phyloP scores from a whole-genome alignment of 2,888 invertebrate species.

The Philaethria dido region DNA sequence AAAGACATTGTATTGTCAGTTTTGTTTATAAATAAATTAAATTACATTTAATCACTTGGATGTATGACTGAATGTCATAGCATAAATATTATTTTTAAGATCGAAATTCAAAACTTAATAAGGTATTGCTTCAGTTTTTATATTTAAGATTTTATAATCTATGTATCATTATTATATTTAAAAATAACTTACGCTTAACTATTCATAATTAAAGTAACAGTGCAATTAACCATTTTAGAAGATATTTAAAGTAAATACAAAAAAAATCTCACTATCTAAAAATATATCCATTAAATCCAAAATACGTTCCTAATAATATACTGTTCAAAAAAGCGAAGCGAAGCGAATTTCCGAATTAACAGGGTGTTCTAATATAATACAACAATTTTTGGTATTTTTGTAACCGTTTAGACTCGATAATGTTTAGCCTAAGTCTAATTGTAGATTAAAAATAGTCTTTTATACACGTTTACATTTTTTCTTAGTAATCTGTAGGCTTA shows the following conservation, averaged over 20 bases:
- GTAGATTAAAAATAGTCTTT: constrained; percentile 9
- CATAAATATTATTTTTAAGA: not conserved
- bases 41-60: not conserved
- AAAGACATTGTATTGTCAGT: too few species aligned
- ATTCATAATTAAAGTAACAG: not conserved
- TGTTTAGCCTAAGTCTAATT: constrained; percentile 5
- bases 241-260: not conserved
- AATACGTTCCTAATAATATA: constrained; percentile 27
- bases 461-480: constrained; percentile 7
- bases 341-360: constrained; percentile 22
- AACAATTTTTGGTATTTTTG: constrained; percentile 24
- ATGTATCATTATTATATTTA: constrained; percentile 3
- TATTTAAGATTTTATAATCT: constrained; percentile 10
- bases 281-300: constrained; percentile 3
- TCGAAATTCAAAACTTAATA: not conserved
- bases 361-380: constrained; percentile 18
- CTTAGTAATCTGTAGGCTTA: constrained; percentile 7
- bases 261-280: not conserved
- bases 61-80: not conserved
- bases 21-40: too few species aligned
- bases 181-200: constrained; percentile 2
- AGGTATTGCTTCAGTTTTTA: constrained; percentile 1
- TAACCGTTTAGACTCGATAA: constrained; percentile 17
- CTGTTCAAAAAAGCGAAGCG: constrained; percentile 16
- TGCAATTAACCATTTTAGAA: not conserved